Evolutionary conservation across 64 coral and sea anemone genomes (phyloP).

Genomic region (Cladopsammia gracilis): DNA sequence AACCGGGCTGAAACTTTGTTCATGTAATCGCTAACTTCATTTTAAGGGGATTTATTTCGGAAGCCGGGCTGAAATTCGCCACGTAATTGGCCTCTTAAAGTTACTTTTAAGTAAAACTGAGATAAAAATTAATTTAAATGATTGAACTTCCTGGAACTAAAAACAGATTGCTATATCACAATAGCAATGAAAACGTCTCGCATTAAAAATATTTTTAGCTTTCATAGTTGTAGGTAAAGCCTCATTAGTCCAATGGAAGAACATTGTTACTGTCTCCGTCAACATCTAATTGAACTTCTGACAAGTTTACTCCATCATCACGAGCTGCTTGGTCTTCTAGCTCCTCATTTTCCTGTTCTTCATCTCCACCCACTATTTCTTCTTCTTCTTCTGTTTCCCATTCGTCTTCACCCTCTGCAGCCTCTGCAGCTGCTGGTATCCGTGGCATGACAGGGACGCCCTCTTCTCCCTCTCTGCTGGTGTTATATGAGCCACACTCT

Average conservation of each 20-base stretch:
- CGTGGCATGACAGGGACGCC: constrained; percentile 51
- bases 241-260: background rate
- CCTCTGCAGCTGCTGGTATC: background rate
- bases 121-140: too few relatives aligned
- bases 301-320: background rate
- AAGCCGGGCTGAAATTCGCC: too few relatives aligned
- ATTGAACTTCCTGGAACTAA: too few relatives aligned
- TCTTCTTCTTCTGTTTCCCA: constrained; percentile 32
- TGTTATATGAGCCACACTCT: constrained; percentile 85
- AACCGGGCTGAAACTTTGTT: too few relatives aligned
- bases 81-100: too few relatives aligned
- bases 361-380: constrained; percentile 23
- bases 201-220: too few relatives aligned
- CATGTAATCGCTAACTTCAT: too few relatives aligned
- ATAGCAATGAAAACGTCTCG: too few relatives aligned
- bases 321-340: background rate
- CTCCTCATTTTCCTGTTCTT: background rate
- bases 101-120: too few relatives aligned
- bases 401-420: constrained; percentile 40
- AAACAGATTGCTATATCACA: too few relatives aligned
- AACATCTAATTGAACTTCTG: background rate
- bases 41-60: too few relatives aligned
- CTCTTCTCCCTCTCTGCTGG: constrained; percentile 72
- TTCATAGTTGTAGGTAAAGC: too few relatives aligned
- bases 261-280: background rate